Evolutionary conservation across 2,888 invertebrate genomes (phyloP), one percentile per base, ranked within the genome.

Genomic region (Physocephala rufipes): DNA sequence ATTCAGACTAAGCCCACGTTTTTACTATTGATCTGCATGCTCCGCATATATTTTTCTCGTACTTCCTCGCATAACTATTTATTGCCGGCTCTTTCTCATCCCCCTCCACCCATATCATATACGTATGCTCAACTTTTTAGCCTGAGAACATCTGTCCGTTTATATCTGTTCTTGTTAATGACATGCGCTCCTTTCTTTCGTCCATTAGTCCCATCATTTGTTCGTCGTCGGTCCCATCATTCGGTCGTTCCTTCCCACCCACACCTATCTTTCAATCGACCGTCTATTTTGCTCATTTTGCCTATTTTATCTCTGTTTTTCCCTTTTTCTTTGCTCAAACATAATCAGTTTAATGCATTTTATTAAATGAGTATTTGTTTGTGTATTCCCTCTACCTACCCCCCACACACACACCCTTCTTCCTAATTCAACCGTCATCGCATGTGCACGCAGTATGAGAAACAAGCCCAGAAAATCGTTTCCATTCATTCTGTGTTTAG

Each of bases 401-500:
- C 55, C 7, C 24, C 16, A 47, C 49, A 45, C 45, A 12, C n/a
- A n/a, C 15, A 45, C n/a, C 49, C 43, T 2, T 36, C 66, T 55
- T 36, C 43, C 21, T 30, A 24, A 36, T 55, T 30, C 21, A 13
- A 2, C 53, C 16, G 15, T 28, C 28, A n/a, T 21, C 2, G 55
- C 24, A 24, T 12, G 30, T 19, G 21, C 51, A 49, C 30, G 63
- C 47, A 62, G 68, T 28, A 67, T 67, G 61, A 49, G 67, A 68
- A 61, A 68, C 68, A 68, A 68, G 68, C 62, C 68, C 68, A 68
- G 68, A 68, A 68, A 68, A 62, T 49, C 49, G 49, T 68, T 36
- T 68, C 51, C 68, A 68, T 68, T 68, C 68, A 68, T 49, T 68
- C 62, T 68, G 68, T 62, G 62, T 68, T 65, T 51, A 68, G 68